phyloP scores from a whole-genome alignment of 2,797 vertebrate genomes.

The Gobionotothen gibberifrons region DNA sequence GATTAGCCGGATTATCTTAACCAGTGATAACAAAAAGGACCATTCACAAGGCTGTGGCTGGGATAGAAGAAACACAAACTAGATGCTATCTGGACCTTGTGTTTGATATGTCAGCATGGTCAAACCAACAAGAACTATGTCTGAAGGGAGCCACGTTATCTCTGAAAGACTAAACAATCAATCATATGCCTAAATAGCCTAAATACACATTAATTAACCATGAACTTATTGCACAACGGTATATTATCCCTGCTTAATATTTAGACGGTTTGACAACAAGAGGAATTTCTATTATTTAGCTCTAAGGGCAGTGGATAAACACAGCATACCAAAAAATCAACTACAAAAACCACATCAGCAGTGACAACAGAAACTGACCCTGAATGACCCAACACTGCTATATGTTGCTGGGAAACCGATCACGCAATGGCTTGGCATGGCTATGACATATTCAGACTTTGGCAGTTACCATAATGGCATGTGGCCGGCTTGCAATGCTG shows the following conservation, averaged over 20 bases:
- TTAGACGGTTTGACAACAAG: constrained; percentile 26
- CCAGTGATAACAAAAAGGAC: constrained; percentile 40
- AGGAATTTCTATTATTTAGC: constrained; percentile 31
- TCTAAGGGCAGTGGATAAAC: constrained; percentile 13
- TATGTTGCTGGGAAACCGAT: constrained; percentile 21
- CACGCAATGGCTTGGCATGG: constrained; percentile 38
- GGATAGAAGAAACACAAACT: constrained; percentile 13
- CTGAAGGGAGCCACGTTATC: constrained; percentile 1
- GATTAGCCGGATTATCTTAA: constrained; percentile 61
- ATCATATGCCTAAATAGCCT: background rate
- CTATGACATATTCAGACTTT: constrained; percentile 28
- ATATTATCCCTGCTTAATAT: constrained; percentile 21
- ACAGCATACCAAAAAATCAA: background rate
- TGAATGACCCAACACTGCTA: constrained; percentile 16
- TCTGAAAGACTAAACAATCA: background rate
- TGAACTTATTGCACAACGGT: background rate
- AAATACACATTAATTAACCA: background rate
- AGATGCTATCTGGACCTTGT: constrained; percentile 2
- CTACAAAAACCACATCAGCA: constrained; percentile 5
- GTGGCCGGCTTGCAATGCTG: constrained; percentile 22
- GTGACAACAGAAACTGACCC: constrained; percentile 18
- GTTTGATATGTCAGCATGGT: constrained; percentile 2
- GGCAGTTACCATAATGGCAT: constrained; percentile 37
- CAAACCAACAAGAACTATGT: background rate
- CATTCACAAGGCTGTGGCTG: constrained; percentile 5